Evolutionary conservation across 2,888 invertebrate genomes (phyloP).

Genomic region (Noctua fimbriata): DNA sequence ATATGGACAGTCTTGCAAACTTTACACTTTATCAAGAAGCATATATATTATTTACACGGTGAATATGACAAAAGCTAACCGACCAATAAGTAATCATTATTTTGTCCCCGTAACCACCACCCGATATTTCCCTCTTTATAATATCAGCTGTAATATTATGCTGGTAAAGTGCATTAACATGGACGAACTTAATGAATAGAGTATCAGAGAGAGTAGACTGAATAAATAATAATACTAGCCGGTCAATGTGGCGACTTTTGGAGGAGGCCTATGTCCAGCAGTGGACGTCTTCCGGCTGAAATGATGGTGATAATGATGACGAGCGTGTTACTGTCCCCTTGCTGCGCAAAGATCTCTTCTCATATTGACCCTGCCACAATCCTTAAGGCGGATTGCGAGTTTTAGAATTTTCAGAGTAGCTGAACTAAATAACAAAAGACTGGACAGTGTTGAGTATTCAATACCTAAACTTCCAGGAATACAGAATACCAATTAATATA

Average conservation of each 20-base stretch:
- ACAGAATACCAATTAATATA: slow-evolving; percentile 26
- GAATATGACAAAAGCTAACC: neutral
- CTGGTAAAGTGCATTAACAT: slow-evolving; percentile 34
- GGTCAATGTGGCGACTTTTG: no score
- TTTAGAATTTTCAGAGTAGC: neutral
- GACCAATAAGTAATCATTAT: neutral
- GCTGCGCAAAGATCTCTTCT: neutral
- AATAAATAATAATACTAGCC: slow-evolving; percentile 1
- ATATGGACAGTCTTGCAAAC: no score
- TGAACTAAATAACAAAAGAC: slow-evolving; percentile 7
- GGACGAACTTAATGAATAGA: slow-evolving; percentile 14
- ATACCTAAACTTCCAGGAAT: slow-evolving; percentile 15
- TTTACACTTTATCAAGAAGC: neutral
- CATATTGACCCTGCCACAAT: neutral
- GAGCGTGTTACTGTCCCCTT: no score
- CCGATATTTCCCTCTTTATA: slow-evolving; percentile 10
- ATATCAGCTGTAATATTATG: slow-evolving; percentile 15
- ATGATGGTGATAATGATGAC: no score
- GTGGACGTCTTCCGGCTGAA: no score
- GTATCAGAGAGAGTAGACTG: neutral
- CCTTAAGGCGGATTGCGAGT: neutral
- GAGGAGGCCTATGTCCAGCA: no score
- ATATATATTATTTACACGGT: neutral
- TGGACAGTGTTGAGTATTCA: slow-evolving; percentile 12
- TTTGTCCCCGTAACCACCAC: slow-evolving; percentile 2